phyloP scores from a whole-genome alignment of 2,113 vertebrate species.

The Formicarius rufipectus region DNA sequence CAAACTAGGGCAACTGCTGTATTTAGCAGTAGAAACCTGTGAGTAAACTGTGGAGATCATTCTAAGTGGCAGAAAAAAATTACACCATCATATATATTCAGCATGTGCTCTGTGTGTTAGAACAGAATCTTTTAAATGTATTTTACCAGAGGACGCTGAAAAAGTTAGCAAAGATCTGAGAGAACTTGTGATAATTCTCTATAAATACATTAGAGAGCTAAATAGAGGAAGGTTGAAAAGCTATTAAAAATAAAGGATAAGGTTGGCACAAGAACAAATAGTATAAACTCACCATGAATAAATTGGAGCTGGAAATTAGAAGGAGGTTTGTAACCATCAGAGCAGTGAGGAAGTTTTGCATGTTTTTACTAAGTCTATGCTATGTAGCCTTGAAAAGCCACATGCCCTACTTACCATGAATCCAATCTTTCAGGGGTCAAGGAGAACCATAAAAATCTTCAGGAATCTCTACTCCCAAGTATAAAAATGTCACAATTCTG shows the following conservation, averaged over 20 bases:
- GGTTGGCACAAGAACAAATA: constrained; percentile 45
- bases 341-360: constrained; percentile 1
- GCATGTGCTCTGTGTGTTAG: neutral
- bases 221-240: constrained; percentile 31
- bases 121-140: neutral
- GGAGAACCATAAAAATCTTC: neutral
- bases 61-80: neutral
- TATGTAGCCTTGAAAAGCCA: constrained; percentile 7
- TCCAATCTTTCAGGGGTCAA: neutral
- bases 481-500: neutral
- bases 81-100: neutral
- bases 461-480: neutral
- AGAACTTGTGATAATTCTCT: neutral
- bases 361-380: constrained; percentile 8
- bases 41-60: neutral
- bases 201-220: neutral
- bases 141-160: constrained; percentile 1
- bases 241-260: constrained; percentile 52
- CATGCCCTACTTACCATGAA: neutral
- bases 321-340: constrained; percentile 33
- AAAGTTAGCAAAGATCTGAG: neutral
- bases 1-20: neutral
- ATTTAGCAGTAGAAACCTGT: neutral
- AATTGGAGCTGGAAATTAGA: constrained; percentile 25
- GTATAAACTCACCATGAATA: constrained; percentile 17